These are phyloP conservation scores for Siniperca chuatsi DNA, from an alignment of 2,113 vertebrate genomes.

Conservation along the genomic window DNA sequence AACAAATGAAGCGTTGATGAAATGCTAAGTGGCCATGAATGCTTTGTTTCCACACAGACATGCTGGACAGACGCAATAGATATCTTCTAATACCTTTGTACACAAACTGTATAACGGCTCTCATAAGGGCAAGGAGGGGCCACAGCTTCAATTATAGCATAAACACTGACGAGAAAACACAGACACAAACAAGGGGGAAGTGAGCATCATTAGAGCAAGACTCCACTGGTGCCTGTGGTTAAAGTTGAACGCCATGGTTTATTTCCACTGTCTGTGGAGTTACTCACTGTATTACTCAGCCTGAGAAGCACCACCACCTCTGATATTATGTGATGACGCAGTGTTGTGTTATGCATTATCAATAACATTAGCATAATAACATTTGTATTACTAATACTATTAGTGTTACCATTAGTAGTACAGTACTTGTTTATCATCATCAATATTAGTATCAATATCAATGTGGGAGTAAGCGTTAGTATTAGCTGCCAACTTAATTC, in stretches of 20 bases:
- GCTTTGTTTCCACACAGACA: background rate
- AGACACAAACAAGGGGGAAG: constrained; percentile 49
- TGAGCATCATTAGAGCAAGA: constrained; percentile 67
- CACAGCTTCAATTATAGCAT: constrained; percentile 25
- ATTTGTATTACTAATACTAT: background rate
- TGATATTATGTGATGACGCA: background rate
- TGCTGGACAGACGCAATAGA: constrained; percentile 7
- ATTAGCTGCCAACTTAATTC: too few relatives aligned
- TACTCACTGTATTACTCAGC: constrained; percentile 32
- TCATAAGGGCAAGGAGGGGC: constrained; percentile 24
- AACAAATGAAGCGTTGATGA: constrained; percentile 33
- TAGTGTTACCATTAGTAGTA: background rate
- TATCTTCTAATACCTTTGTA: constrained; percentile 18
- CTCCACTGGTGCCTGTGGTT: constrained; percentile 37
- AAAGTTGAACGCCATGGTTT: background rate
- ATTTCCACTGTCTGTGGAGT: constrained; percentile 30
- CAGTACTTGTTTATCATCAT: background rate
- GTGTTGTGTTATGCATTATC: background rate
- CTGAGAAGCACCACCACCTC: background rate
- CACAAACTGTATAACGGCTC: constrained; percentile 4
- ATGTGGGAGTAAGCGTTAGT: background rate
- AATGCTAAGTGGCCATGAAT: constrained; percentile 13
- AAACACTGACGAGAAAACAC: constrained; percentile 48
- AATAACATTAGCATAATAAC: background rate
- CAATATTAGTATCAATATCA: background rate